Conservation (phyloP, 2,113 vertebrate genomes). For the Penelope pileata region DNA sequence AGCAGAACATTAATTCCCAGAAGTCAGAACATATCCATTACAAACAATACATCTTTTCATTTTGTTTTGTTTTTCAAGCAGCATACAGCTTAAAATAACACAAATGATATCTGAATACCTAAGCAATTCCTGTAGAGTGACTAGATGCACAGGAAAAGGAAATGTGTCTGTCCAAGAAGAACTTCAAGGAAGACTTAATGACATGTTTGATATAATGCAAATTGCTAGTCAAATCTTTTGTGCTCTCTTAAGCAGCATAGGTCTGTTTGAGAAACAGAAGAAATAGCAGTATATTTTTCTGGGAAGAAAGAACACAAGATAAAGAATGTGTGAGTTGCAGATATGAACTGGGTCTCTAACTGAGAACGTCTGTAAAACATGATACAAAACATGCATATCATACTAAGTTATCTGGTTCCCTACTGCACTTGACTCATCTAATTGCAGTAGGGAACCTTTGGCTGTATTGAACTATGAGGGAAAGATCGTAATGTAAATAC, state of each 20-base stretch:
- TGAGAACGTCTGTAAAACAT: neutral
- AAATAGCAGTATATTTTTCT: neutral
- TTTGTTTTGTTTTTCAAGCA: constrained; percentile 40
- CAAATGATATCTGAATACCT: neutral
- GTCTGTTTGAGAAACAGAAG: neutral
- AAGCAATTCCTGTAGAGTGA: neutral
- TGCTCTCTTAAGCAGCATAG: neutral
- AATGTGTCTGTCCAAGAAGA: constrained; percentile 30
- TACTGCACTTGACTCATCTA: neutral
- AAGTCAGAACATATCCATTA: constrained; percentile 48
- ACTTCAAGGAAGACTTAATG: neutral
- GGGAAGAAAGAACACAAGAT: neutral
- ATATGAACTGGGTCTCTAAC: neutral
- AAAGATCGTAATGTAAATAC: neutral
- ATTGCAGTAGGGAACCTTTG: neutral
- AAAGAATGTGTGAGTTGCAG: neutral
- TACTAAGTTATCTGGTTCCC: neutral
- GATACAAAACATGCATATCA: neutral
- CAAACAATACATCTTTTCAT: constrained; percentile 17
- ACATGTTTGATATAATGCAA: neutral
- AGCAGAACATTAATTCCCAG: constrained; percentile 49
- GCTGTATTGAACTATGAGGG: neutral
- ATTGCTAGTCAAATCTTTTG: neutral
- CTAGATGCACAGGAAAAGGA: constrained; percentile 10
- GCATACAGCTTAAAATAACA: constrained; percentile 28